Conservation (phyloP, 2,113 vertebrate species). For the Pavo muticus region DNA sequence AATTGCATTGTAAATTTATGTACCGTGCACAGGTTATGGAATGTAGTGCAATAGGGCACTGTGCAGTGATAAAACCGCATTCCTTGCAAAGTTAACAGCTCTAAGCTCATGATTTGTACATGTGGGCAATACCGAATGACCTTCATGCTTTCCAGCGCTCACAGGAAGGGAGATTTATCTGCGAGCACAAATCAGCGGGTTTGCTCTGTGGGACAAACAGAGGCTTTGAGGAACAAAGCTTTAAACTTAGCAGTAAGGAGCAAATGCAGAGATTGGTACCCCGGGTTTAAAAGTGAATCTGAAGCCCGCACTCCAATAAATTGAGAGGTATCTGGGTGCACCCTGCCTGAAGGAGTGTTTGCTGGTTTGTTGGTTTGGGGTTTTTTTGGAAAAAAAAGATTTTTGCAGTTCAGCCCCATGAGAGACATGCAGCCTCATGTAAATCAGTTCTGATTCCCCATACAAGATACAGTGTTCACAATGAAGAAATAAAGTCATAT, state of each 20-base stretch:
- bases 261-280: neutral
- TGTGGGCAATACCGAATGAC: slow-evolving; percentile 27
- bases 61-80: slow-evolving; percentile 26
- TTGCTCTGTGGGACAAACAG: neutral
- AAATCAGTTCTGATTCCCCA: neutral
- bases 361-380: neutral
- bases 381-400: neutral
- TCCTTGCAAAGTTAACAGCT: slow-evolving; percentile 40
- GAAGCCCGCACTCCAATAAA: neutral
- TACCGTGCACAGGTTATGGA: slow-evolving; percentile 48
- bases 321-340: neutral
- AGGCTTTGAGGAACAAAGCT: neutral
- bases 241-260: neutral
- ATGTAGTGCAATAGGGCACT: slow-evolving; percentile 41
- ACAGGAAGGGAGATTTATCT: slow-evolving; percentile 34
- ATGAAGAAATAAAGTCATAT: neutral
- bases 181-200: neutral
- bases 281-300: neutral
- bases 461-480: neutral
- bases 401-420: neutral
- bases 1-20: slow-evolving; percentile 54
- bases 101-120: slow-evolving; percentile 34
- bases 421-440: neutral
- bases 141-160: slow-evolving; percentile 30
- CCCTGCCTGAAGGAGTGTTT: neutral